Percentiles rank a stretch among this genome's conserved stretches.
Evolutionary conservation across 2,797 vertebrate genomes (phyloP).

Genomic region (Mycteria americana): DNA sequence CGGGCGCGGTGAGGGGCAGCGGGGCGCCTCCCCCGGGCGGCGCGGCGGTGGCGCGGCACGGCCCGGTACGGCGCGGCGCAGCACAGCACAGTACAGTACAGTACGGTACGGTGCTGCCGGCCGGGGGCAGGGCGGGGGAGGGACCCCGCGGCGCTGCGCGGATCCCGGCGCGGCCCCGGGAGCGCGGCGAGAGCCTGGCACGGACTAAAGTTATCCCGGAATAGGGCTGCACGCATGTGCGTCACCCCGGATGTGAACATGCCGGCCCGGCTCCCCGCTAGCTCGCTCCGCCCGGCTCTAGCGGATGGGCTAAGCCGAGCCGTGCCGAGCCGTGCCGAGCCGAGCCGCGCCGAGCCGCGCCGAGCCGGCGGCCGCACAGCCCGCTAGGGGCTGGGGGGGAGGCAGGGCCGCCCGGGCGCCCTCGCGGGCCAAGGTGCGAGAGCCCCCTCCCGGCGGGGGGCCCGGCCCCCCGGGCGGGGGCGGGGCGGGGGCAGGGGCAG

Average conservation of each 20-base stretch:
- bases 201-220: slow-evolving; percentile 91
- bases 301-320: slow-evolving; percentile 21
- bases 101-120: neutral
- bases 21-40: neutral
- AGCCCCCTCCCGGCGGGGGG: neutral
- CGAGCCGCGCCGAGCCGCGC: neutral
- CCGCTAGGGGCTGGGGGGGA: neutral
- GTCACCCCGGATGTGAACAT: slow-evolving; percentile 88
- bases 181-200: slow-evolving; percentile 68
- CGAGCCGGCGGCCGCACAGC: neutral
- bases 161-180: neutral
- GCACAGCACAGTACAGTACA: no score
- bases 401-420: neutral
- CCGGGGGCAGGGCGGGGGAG: neutral
- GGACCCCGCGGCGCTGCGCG: neutral
- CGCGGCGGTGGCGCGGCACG: neutral
- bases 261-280: slow-evolving; percentile 21
- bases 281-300: neutral
- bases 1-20: neutral
- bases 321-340: neutral
- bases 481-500: neutral
- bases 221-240: slow-evolving; percentile 90
- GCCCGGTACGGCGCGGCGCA: neutral
- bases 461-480: neutral
- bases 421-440: neutral